A percentile compares a stretch with the other conserved stretches of the same genome.
Conservation (phyloP, 2,797 vertebrate genomes). For the Chaunax sp. region DNA sequence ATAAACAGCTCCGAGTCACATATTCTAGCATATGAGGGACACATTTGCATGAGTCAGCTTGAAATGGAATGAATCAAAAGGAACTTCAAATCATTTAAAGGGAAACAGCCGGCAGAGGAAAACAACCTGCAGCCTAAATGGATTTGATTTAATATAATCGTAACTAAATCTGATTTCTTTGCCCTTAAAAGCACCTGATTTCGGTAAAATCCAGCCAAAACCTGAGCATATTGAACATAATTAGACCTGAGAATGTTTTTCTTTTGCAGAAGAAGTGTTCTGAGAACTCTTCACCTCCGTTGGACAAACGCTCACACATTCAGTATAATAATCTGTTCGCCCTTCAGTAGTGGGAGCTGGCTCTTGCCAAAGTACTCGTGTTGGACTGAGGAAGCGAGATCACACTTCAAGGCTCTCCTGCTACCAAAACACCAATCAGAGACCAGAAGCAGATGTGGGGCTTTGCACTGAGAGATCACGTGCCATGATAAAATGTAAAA, state of each 20-base stretch:
- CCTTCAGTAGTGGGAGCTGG: conserved; percentile 25
- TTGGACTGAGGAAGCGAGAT: conserved; percentile 34
- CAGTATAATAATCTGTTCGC: conserved; percentile 20
- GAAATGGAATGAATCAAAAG: conserved; percentile 20
- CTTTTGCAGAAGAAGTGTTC: conserved; percentile 26
- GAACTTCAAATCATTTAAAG: conserved; percentile 26
- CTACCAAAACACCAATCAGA: conserved; percentile 58
- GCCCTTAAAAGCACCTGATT: conserved; percentile 33
- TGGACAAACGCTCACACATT: conserved; percentile 24
- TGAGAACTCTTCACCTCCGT: conserved; percentile 15
- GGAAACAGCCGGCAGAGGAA: not conserved
- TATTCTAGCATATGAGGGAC: conserved; percentile 48
- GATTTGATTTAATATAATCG: conserved; percentile 52
- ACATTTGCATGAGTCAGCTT: conserved; percentile 48
- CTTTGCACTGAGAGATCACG: conserved; percentile 46
- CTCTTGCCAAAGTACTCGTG: conserved; percentile 24
- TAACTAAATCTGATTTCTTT: conserved; percentile 37
- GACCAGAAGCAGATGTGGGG: conserved; percentile 41
- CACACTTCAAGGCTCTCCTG: conserved; percentile 50
- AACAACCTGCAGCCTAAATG: conserved; percentile 32
- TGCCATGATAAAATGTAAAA: conserved; percentile 51
- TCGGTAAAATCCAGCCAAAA: conserved; percentile 3
- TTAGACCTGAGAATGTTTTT: conserved; percentile 28
- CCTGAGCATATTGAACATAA: conserved; percentile 9
- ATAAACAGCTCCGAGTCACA: conserved; percentile 58